These are phyloP conservation scores for Laterallus jamaicensis DNA, from an alignment of 2,113 vertebrate species.

Conservation along the genomic window DNA sequence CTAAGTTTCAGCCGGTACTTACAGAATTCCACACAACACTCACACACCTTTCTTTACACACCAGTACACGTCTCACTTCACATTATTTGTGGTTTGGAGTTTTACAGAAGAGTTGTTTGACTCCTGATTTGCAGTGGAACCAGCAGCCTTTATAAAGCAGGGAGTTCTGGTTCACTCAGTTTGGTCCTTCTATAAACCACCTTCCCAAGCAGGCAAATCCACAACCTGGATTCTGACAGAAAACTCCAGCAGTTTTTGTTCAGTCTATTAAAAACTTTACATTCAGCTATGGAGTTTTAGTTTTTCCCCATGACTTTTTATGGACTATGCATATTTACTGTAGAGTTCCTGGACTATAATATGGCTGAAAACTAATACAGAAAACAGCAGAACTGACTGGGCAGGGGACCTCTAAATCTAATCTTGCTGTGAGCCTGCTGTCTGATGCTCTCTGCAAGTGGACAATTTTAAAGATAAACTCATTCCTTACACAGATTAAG, in stretches of 20 bases:
- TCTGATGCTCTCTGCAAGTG: neutral
- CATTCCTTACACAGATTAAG: neutral
- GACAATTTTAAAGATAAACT: neutral
- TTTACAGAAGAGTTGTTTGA: neutral
- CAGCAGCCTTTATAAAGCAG: neutral
- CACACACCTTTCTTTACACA: accelerated
- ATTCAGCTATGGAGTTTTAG: neutral
- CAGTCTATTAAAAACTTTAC: neutral
- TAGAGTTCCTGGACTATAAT: neutral
- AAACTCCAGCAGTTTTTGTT: neutral
- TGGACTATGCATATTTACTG: neutral
- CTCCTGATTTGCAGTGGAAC: neutral
- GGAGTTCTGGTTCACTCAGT: neutral
- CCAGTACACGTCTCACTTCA: neutral
- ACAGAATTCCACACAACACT: neutral
- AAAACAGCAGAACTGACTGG: neutral
- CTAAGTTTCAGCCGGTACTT: neutral
- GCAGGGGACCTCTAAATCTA: neutral
- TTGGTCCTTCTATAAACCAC: neutral
- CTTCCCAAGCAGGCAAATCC: neutral
- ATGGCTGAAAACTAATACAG: neutral
- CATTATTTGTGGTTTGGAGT: neutral
- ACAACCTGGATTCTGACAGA: neutral
- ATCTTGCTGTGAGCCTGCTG: neutral
- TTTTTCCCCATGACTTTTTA: neutral